Evolutionary conservation across 2,113 vertebrate species (phyloP).

Genomic region (Psophia crepitans): DNA sequence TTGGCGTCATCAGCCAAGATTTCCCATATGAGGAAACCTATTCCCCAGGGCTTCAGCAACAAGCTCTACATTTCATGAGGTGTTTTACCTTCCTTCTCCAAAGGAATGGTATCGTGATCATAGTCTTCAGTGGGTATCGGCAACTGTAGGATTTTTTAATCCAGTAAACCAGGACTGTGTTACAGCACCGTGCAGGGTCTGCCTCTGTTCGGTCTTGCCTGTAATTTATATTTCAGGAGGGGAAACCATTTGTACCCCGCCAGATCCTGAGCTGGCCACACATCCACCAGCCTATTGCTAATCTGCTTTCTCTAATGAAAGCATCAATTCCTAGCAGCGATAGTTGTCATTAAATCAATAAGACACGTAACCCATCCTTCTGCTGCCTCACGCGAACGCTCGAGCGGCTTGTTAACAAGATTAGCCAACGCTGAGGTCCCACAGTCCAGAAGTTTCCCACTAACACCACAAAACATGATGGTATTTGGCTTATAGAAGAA

Average conservation of each 20-base stretch:
- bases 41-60: neutral
- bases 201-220: neutral
- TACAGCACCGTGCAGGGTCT: fast-evolving
- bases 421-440: neutral
- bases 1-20: neutral
- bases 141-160: neutral
- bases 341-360: constrained; percentile 37
- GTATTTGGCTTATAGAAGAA: neutral
- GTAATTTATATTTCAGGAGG: neutral
- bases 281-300: neutral
- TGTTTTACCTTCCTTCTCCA: neutral
- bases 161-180: neutral
- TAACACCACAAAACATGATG: neutral
- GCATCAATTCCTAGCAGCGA: neutral
- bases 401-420: constrained; percentile 18
- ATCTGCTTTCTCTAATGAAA: constrained; percentile 42
- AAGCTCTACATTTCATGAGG: neutral
- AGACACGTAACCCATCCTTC: neutral
- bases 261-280: neutral
- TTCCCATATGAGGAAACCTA: neutral
- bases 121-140: neutral
- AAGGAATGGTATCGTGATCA: neutral
- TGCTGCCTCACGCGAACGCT: neutral
- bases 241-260: neutral
- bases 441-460: neutral